Percentiles rank a stretch among this genome's conserved stretches.
Conservation (phyloP, 2,797 vertebrate species). For the Graptemys geographica region DNA sequence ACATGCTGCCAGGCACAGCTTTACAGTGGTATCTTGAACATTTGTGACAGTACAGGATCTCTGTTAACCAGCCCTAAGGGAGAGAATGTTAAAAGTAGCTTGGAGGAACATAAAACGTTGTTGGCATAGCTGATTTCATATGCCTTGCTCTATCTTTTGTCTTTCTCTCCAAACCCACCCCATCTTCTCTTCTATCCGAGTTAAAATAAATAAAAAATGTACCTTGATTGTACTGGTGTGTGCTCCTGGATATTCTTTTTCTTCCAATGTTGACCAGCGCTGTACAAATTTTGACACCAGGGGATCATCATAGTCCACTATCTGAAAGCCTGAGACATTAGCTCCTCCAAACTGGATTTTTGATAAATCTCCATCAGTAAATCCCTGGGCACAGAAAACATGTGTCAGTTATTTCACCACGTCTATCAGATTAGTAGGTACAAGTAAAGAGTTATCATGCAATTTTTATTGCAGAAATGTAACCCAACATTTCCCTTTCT, state of each 20-base stretch:
- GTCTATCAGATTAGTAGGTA: not conserved
- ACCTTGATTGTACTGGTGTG: constrained; percentile 92
- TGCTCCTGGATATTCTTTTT: constrained; percentile 98
- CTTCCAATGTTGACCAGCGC: constrained; percentile 96
- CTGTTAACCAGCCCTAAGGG: not conserved
- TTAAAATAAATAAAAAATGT: constrained; percentile 26
- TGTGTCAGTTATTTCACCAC: constrained; percentile 12
- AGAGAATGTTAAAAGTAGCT: not conserved
- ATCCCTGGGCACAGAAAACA: constrained; percentile 88
- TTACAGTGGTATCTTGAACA: not conserved
- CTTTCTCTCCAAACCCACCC: not conserved
- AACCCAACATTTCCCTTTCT: constrained; percentile 7
- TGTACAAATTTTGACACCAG: constrained; percentile 98
- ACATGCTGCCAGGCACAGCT: not conserved
- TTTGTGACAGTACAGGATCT: not conserved
- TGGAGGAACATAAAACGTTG: not conserved
- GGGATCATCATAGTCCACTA: constrained; percentile 98
- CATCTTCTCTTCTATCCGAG: not conserved
- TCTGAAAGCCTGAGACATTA: constrained; percentile 99
- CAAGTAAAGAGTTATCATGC: not conserved
- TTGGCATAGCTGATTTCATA: not conserved
- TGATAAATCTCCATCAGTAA: constrained; percentile 95
- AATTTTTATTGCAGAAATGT: not conserved
- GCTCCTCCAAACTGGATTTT: constrained; percentile 99
- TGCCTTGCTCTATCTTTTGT: not conserved